These are phyloP conservation scores for Drosophila gunungcola DNA, from an alignment of 1,140 invertebrate species.

Conservation along the genomic window DNA sequence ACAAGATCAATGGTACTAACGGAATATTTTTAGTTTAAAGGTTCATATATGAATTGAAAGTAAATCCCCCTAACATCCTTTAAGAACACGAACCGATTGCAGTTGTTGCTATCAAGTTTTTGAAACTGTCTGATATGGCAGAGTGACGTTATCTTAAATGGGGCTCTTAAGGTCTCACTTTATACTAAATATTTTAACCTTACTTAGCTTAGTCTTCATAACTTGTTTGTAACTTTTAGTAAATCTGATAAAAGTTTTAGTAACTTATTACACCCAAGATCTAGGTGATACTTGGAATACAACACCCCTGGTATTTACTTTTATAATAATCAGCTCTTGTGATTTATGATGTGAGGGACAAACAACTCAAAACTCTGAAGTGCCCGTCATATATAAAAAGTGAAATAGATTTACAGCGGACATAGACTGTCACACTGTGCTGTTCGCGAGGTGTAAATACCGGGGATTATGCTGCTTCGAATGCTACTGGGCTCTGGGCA, in stretches of 20 bases:
- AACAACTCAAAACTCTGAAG: constrained; percentile 10
- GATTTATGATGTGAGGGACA: constrained; percentile 11
- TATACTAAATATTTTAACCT: constrained; percentile 1
- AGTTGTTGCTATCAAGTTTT: constrained; percentile 27
- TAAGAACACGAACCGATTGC: constrained; percentile 27
- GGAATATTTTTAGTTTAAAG: constrained; percentile 22
- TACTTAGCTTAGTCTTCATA: constrained; percentile 13
- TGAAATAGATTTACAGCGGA: constrained; percentile 50
- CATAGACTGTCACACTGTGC: constrained; percentile 25
- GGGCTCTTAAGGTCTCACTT: constrained; percentile 10
- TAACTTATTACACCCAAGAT: neutral
- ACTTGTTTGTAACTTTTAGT: neutral
- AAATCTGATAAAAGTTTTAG: neutral
- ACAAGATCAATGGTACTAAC: constrained; percentile 38
- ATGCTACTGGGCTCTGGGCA: constrained; percentile 49
- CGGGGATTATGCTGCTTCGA: constrained; percentile 64
- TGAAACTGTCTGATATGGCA: constrained; percentile 11
- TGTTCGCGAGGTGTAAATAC: constrained; percentile 67
- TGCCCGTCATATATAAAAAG: constrained; percentile 26
- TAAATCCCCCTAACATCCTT: constrained; percentile 31
- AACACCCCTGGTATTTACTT: neutral
- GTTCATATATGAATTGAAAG: constrained; percentile 18
- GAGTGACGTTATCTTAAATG: constrained; percentile 32
- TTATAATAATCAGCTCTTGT: neutral
- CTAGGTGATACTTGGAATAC: too few species aligned